These are phyloP conservation scores for Crotalus tigris DNA, from an alignment of 2,113 vertebrate species.

Conservation along the genomic window DNA sequence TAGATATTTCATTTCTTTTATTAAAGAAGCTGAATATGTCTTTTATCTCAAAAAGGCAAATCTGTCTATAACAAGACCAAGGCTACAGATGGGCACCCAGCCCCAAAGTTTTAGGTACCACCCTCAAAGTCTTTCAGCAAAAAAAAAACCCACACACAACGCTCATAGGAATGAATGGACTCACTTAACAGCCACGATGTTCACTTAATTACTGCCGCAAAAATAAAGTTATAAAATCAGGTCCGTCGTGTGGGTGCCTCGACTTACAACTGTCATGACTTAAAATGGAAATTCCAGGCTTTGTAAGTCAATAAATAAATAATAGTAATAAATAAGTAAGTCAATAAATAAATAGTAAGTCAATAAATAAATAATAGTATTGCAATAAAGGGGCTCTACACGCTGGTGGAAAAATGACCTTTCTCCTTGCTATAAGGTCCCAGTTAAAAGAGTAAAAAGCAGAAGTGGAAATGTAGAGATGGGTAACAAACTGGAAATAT, in stretches of 20 bases:
- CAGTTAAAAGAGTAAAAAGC: not conserved
- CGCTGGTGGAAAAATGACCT: not conserved
- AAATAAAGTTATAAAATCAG: too few relatives aligned
- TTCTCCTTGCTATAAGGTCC: not conserved
- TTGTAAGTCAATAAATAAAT: too few relatives aligned
- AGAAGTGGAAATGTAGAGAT: not conserved
- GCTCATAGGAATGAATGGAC: too few relatives aligned
- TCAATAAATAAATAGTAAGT: too few relatives aligned
- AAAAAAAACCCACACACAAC: fast-evolving
- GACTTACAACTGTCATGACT: too few relatives aligned
- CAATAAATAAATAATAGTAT: not conserved
- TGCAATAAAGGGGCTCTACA: not conserved
- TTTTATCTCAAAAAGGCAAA: not conserved
- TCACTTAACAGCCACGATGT: too few relatives aligned
- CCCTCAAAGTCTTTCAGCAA: too few relatives aligned
- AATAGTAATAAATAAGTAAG: too few relatives aligned
- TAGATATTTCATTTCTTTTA: not conserved
- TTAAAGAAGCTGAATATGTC: not conserved
- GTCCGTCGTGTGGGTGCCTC: too few relatives aligned
- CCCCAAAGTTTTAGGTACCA: not conserved
- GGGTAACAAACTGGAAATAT: too few relatives aligned
- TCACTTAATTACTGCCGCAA: too few relatives aligned
- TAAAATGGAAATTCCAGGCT: too few relatives aligned
- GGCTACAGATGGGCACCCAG: not conserved
- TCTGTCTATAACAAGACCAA: not conserved